phyloP scores from a whole-genome alignment of 2,888 invertebrate genomes.

The Plebejus argus region DNA sequence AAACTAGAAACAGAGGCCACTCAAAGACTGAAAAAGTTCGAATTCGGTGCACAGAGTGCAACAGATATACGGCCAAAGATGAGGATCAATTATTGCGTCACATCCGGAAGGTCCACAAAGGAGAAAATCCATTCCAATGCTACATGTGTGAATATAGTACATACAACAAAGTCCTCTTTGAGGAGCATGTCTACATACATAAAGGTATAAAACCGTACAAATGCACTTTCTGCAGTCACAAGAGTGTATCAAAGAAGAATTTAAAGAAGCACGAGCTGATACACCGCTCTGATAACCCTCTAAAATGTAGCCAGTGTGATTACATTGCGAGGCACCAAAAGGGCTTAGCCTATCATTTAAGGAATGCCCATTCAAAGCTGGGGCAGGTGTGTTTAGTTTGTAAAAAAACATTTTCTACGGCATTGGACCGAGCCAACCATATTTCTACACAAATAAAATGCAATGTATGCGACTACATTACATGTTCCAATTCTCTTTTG shows the following conservation, averaged over 20 bases:
- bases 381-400: conserved; percentile 38
- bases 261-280: conserved; percentile 62
- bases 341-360: conserved; percentile 49
- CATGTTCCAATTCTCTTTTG: conserved; percentile 41
- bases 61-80: conserved; percentile 50
- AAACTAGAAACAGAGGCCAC: neutral
- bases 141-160: conserved; percentile 68
- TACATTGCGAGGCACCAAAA: conserved; percentile 55
- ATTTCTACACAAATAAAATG: conserved; percentile 42
- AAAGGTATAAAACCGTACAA: conserved; percentile 69
- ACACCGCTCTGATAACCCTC: conserved; percentile 60
- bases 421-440: conserved; percentile 37
- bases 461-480: conserved; percentile 42
- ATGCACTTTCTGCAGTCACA: conserved; percentile 60
- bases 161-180: conserved; percentile 60
- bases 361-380: conserved; percentile 38
- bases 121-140: conserved; percentile 65
- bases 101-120: conserved; percentile 57
- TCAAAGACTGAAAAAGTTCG: conserved; percentile 2
- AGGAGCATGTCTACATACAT: conserved; percentile 64
- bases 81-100: conserved; percentile 59
- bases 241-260: conserved; percentile 66
- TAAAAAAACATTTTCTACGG: conserved; percentile 35
- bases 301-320: conserved; percentile 54
- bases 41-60: conserved; percentile 50